Percentiles rank a stretch among this genome's conserved stretches.
Conservation (phyloP, 2,113 vertebrate genomes). For the Laterallus jamaicensis region DNA sequence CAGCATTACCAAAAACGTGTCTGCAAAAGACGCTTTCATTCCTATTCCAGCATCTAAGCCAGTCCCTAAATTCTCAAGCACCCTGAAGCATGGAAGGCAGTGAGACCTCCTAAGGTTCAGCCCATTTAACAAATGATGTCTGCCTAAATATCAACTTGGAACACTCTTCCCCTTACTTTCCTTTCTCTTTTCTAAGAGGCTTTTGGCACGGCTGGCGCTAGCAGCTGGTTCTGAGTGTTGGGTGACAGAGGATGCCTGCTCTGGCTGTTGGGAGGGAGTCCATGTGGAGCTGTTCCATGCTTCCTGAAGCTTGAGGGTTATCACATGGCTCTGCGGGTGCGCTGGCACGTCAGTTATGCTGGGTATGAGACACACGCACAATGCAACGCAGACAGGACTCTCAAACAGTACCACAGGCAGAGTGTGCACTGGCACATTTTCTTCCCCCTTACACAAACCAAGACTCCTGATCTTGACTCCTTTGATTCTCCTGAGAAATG, state of each 20-base stretch:
- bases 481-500: background rate
- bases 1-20: background rate
- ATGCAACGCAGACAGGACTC: background rate
- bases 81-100: background rate
- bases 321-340: background rate
- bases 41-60: background rate
- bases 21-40: background rate
- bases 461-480: background rate
- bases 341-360: fast-evolving
- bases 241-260: background rate
- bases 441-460: background rate
- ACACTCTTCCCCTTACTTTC: fast-evolving
- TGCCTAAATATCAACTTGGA: background rate
- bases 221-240: fast-evolving
- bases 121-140: background rate
- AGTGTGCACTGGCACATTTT: fast-evolving
- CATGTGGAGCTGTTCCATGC: fast-evolving
- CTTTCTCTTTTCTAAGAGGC: background rate
- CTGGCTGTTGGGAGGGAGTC: background rate
- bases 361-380: background rate
- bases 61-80: background rate
- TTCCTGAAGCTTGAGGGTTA: background rate
- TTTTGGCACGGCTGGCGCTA: background rate
- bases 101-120: background rate
- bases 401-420: background rate